A percentile compares a stretch with the other conserved stretches of the same genome.
Conservation (phyloP, 2,113 vertebrate genomes). For the Pterocles burchelli region DNA sequence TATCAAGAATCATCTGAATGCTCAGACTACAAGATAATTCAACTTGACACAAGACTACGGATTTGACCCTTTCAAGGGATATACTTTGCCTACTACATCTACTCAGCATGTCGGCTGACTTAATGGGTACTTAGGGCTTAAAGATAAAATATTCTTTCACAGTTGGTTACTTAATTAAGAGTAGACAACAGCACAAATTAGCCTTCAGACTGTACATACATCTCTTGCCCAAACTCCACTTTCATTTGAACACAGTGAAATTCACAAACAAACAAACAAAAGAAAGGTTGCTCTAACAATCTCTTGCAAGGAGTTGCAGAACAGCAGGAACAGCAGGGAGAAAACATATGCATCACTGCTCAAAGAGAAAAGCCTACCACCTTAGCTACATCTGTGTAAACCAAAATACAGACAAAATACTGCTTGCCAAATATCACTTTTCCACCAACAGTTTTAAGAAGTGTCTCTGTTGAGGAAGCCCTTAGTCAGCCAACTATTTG, state of each 20-base stretch:
- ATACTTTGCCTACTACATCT: not conserved
- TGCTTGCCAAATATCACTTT: not conserved
- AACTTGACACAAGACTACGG: not conserved
- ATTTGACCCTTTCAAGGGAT: not conserved
- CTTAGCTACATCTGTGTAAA: not conserved
- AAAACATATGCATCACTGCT: not conserved
- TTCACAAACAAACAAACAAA: not conserved
- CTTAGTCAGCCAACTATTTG: not conserved
- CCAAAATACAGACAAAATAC: not conserved
- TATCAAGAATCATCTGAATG: not conserved
- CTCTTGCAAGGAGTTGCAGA: not conserved
- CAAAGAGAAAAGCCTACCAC: not conserved
- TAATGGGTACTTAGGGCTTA: not conserved
- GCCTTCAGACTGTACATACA: not conserved
- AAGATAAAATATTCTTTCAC: not conserved
- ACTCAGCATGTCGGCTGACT: not conserved
- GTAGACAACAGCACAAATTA: not conserved
- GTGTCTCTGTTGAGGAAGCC: not conserved
- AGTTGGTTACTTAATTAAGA: not conserved
- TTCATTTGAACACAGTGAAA: not conserved
- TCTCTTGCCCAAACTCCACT: not conserved
- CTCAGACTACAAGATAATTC: fast-evolving
- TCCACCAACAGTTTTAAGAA: not conserved
- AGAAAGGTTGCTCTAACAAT: not conserved
- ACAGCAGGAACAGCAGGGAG: not conserved